Evolutionary conservation across 2,888 invertebrate species (phyloP), one percentile per base, ranked within the genome.

Genomic region (Phrixothrix hirtus): DNA sequence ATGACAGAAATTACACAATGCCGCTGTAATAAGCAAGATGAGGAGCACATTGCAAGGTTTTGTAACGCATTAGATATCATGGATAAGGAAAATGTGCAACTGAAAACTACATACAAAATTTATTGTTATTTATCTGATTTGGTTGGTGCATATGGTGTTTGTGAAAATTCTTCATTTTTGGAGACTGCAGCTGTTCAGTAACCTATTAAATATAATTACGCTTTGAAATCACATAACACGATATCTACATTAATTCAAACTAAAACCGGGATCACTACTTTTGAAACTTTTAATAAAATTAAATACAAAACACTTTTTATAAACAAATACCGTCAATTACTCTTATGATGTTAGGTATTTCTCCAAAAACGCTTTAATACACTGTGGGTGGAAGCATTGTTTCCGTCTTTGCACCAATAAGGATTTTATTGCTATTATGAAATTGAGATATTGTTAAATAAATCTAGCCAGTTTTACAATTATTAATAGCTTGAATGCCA

Each of bases 1-100:
- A 65, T 66, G 64, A 66, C 66, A 65, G 62, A 65, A 61, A 68
- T 70, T 69, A 63, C 66, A 73, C 72, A 73, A 73, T 73, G 61
- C 66, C 43, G 49, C 62, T 44, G 63, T 73, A 73, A 73, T 71
- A 70, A 72, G 68, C 68, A 63, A 66, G 64, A 67, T 68, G 67
- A 67, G 68, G 67, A 68, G 67, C 69, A 68, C 66, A 70, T 70
- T 68, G 67, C 61, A 64, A 66, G 61, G 66, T 63, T 67, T 66
- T 68, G 65, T 66, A 66, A 62, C 61, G 65, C 61, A 59, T 61
- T 59, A 63, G 64, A 68, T 67, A 55, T 45, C 48, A 54, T 55
- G 59, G 66, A 69, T 68, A 66, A 67, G 59, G 57, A 65, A 63
- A 64, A 68, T 69, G 66, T 68, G 68, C 66, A 65, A 66, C 64